These are phyloP conservation scores for Ceyx margarethae DNA, from an alignment of 2,113 vertebrate species.

Conservation along the genomic window DNA sequence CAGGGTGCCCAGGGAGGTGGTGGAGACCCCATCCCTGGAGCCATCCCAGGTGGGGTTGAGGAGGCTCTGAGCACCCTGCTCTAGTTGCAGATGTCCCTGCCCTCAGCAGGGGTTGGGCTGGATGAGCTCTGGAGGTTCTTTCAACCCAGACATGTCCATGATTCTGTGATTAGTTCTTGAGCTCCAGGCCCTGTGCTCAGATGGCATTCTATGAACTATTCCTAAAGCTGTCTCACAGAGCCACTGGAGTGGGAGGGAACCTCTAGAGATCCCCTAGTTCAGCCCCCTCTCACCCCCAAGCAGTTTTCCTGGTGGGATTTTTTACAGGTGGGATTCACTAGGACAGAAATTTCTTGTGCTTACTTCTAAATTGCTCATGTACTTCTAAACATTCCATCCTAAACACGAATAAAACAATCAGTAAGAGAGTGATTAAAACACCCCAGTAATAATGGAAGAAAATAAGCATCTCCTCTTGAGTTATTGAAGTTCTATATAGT, in stretches of 20 bases:
- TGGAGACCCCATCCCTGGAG: no score
- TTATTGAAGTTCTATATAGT: background rate
- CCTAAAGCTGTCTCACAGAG: background rate
- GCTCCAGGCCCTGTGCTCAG: background rate
- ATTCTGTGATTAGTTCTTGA: background rate
- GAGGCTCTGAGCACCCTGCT: no score
- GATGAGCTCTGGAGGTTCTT: no score
- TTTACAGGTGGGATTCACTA: background rate
- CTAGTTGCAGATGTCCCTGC: no score
- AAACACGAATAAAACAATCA: background rate
- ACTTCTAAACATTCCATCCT: background rate
- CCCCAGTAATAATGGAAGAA: background rate
- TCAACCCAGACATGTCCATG: no score
- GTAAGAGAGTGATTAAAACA: background rate
- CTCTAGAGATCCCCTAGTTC: no score
- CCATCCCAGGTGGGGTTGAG: no score
- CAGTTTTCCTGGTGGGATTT: no score
- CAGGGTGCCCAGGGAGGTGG: no score
- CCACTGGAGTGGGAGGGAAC: no score
- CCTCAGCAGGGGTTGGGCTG: no score
- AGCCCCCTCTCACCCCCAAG: no score
- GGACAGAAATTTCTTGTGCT: background rate
- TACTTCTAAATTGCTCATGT: background rate
- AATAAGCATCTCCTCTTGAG: background rate
- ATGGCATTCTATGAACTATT: accelerated